Percentiles rank a stretch among this genome's conserved stretches.
Conservation (phyloP, 2,888 invertebrate genomes). For the Bruchidius siliquastri region DNA sequence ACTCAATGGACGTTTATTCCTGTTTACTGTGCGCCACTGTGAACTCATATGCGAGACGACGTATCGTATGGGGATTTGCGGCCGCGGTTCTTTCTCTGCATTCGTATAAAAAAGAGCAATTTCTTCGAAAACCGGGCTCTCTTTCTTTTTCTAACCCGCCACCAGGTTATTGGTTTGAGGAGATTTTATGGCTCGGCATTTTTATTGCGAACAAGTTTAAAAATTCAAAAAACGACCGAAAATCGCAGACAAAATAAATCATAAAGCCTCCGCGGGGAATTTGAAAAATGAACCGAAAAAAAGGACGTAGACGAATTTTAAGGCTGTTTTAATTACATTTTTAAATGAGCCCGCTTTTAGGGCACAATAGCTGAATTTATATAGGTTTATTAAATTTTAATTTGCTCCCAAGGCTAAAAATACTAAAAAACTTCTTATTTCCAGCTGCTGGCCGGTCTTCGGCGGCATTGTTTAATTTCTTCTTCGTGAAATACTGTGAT, state of each 20-base stretch:
- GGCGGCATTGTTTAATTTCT: conserved; percentile 25
- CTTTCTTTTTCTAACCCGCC: conserved; percentile 25
- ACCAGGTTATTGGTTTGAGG: conserved; percentile 27
- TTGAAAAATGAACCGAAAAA: conserved; percentile 43
- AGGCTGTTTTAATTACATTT: conserved; percentile 45
- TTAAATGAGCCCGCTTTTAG: conserved; percentile 40
- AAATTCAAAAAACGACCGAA: conserved; percentile 48
- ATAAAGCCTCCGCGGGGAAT: conserved; percentile 42
- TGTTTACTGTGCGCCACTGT: conserved; percentile 13
- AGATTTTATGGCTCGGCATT: conserved; percentile 45
- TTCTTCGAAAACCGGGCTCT: conserved; percentile 22
- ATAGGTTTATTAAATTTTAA: conserved; percentile 49
- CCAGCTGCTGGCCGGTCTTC: conserved; percentile 15
- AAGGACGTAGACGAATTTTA: conserved; percentile 28
- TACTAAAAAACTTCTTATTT: conserved; percentile 26
- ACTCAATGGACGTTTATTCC: too few species aligned
- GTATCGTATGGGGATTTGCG: conserved; percentile 24
- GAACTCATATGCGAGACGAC: conserved; percentile 8
- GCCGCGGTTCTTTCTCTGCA: conserved; percentile 7
- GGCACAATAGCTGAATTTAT: conserved; percentile 44
- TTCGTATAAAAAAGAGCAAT: conserved; percentile 18
- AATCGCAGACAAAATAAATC: conserved; percentile 49
- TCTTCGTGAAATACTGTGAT: conserved; percentile 23
- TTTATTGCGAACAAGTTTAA: conserved; percentile 47
- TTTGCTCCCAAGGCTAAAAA: conserved; percentile 34